phyloP scores from a whole-genome alignment of 2,888 invertebrate genomes.

The Diadegma fenestrale region DNA sequence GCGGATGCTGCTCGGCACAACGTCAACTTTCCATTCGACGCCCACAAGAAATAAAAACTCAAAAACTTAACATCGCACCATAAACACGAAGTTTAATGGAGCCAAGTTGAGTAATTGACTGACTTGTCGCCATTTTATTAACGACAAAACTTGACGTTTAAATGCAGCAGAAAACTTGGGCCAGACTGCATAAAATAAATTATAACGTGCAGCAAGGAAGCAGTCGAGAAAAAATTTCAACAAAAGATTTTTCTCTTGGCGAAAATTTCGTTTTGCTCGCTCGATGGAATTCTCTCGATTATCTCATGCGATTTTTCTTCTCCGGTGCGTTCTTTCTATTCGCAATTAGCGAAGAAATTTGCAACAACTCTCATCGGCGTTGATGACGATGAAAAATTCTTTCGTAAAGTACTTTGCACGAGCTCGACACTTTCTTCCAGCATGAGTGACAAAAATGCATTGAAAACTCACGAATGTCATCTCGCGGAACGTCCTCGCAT shows the following conservation, averaged over 20 bases:
- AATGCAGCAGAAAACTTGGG: not conserved
- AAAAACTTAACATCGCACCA: not conserved
- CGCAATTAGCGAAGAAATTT: slow-evolving; percentile 19
- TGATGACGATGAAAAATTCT: slow-evolving; percentile 26
- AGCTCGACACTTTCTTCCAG: slow-evolving; percentile 41
- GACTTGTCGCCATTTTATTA: not conserved
- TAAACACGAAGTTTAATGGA: not conserved
- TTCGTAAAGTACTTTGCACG: slow-evolving; percentile 12
- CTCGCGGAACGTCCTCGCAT: slow-evolving; percentile 33
- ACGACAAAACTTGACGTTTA: not conserved
- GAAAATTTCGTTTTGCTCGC: not conserved
- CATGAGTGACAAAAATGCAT: slow-evolving; percentile 28
- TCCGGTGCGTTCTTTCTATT: not conserved
- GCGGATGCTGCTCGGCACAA: slow-evolving; percentile 1
- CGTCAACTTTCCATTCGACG: slow-evolving; percentile 20
- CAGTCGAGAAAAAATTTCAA: not conserved
- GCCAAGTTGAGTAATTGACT: not conserved
- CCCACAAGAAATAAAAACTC: slow-evolving; percentile 24
- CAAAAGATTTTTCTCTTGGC: not conserved
- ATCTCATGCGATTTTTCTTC: slow-evolving; percentile 5
- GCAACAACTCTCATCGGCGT: slow-evolving; percentile 5
- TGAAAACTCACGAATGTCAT: slow-evolving; percentile 48
- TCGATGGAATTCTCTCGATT: not conserved
- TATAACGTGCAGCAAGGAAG: not conserved
- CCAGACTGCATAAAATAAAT: not conserved